Conservation (phyloP, 2,113 vertebrate species). For the Leucosticte australis region DNA sequence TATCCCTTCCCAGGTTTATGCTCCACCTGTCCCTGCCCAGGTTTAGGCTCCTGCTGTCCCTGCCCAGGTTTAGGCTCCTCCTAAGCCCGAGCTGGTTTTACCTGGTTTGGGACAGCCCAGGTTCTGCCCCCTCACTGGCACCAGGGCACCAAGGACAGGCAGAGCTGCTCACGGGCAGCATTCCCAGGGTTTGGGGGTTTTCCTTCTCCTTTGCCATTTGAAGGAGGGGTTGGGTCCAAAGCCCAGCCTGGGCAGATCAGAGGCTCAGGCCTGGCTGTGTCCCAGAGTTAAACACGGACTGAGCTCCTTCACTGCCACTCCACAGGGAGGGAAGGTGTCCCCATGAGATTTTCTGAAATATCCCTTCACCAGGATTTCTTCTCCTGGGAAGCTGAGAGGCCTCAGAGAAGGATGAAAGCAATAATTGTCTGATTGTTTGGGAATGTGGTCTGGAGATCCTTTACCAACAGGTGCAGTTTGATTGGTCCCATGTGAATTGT, state of each 20-base stretch:
- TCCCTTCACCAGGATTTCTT: too few species aligned
- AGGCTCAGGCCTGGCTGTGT: neutral
- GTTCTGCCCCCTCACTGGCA: rapidly evolving
- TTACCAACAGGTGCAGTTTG: too few species aligned
- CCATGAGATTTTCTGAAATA: too few species aligned
- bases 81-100: rapidly evolving
- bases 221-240: neutral
- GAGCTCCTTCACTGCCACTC: neutral
- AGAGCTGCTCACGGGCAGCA: neutral
- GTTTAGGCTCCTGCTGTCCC: neutral
- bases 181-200: neutral
- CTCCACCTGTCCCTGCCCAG: rapidly evolving
- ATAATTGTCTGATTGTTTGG: too few species aligned
- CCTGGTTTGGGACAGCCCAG: rapidly evolving
- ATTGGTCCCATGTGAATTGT: too few species aligned
- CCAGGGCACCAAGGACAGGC: neutral
- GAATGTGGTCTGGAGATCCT: too few species aligned
- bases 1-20: neutral
- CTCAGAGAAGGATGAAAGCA: too few species aligned
- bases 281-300: rapidly evolving
- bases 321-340: neutral
- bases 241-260: neutral
- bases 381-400: too few species aligned
- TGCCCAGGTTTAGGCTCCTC: neutral
- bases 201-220: neutral